These are phyloP conservation scores for Linnaemya tessellans DNA, from an alignment of 2,888 invertebrate species.

Conservation along the genomic window DNA sequence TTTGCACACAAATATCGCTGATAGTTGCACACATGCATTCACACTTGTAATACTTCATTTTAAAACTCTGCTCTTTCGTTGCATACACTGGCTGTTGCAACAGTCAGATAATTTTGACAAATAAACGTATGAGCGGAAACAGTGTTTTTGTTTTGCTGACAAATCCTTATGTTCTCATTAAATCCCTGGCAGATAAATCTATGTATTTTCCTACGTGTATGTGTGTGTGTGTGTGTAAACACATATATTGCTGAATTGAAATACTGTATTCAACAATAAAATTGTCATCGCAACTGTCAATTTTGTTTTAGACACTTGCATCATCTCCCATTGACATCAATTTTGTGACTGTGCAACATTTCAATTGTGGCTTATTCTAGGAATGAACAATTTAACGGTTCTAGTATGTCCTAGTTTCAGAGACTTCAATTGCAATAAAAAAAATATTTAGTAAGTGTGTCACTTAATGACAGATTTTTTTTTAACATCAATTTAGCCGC, in stretches of 20 bases:
- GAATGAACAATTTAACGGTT: slow-evolving; percentile 4
- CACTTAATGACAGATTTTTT: slow-evolving; percentile 24
- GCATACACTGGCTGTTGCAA: slow-evolving; percentile 8
- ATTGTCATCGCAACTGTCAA: slow-evolving; percentile 18
- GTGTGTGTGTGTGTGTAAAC: background rate
- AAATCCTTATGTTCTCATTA: background rate
- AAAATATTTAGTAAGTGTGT: slow-evolving; percentile 8
- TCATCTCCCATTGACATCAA: slow-evolving; percentile 50
- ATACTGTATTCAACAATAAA: slow-evolving; percentile 9
- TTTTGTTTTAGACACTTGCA: slow-evolving; percentile 13
- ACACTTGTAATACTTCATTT: slow-evolving; percentile 10
- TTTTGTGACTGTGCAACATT: slow-evolving; percentile 41
- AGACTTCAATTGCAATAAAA: background rate
- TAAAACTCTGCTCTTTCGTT: background rate
- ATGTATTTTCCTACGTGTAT: too few species aligned
- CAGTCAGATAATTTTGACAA: slow-evolving; percentile 33
- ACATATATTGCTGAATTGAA: slow-evolving; percentile 1
- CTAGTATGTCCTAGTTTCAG: slow-evolving; percentile 28
- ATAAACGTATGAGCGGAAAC: slow-evolving; percentile 11
- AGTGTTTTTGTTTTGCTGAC: background rate
- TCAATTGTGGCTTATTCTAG: slow-evolving; percentile 34
- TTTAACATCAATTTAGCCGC: background rate
- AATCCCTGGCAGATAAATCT: background rate
- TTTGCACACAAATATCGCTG: slow-evolving; percentile 3
- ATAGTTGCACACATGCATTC: background rate